Conservation (phyloP, 2,888 invertebrate species). For the Axea sp. region DNA sequence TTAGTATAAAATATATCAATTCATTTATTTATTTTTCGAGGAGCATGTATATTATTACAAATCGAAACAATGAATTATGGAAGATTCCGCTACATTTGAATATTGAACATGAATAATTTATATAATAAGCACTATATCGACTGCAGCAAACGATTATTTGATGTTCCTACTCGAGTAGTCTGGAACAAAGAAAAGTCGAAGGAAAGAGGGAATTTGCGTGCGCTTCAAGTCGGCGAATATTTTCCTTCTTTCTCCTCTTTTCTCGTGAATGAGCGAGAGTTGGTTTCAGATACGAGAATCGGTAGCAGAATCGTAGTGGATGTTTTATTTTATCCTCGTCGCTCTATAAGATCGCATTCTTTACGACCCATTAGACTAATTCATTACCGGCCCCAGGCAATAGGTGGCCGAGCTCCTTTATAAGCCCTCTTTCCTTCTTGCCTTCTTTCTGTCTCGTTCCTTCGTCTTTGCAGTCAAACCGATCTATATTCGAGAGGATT, state of each 20-base stretch:
- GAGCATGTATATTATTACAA: slow-evolving; percentile 23
- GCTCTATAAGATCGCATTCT: slow-evolving; percentile 79
- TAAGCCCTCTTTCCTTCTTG: slow-evolving; percentile 65
- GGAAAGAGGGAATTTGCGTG: slow-evolving; percentile 35
- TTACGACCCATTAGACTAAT: slow-evolving; percentile 80
- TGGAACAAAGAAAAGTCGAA: slow-evolving; percentile 35
- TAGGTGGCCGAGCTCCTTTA: slow-evolving; percentile 72
- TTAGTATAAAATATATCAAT: slow-evolving; percentile 6
- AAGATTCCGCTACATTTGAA: slow-evolving; percentile 46
- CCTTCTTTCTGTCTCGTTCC: slow-evolving; percentile 50
- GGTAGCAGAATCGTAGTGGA: slow-evolving; percentile 73
- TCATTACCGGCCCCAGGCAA: slow-evolving; percentile 77
- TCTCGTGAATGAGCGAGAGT: slow-evolving; percentile 46
- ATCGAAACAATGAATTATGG: slow-evolving; percentile 51
- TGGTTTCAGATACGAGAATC: slow-evolving; percentile 65
- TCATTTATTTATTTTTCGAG: slow-evolving; percentile 22
- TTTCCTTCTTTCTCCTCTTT: slow-evolving; percentile 44
- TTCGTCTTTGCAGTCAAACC: slow-evolving; percentile 44
- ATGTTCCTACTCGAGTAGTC: slow-evolving; percentile 35
- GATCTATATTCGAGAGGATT: slow-evolving; percentile 42
- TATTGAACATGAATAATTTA: slow-evolving; percentile 53
- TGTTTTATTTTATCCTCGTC: slow-evolving; percentile 78
- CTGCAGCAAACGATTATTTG: slow-evolving; percentile 49
- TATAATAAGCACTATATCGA: slow-evolving; percentile 53
- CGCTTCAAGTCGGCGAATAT: slow-evolving; percentile 29